Conservation (phyloP, 2,113 vertebrate species). For the Erinaceus europaeus region DNA sequence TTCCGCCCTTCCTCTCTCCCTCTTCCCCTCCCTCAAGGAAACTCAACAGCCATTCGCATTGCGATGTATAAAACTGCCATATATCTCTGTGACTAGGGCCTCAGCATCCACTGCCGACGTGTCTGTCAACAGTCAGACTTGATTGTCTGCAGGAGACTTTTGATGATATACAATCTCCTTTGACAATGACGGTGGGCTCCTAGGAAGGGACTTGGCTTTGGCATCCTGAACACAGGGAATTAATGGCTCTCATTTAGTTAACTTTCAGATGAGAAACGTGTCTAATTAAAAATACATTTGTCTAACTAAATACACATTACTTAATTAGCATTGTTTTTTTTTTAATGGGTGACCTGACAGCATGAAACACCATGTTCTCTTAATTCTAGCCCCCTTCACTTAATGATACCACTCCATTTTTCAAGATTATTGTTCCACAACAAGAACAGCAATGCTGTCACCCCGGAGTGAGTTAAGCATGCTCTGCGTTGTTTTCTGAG, state of each 20-base stretch:
- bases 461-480: not conserved
- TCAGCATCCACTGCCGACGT: not conserved
- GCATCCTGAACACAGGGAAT: not conserved
- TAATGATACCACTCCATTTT: too few relatives aligned
- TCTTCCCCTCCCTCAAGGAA: too few relatives aligned
- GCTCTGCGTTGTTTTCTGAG: not conserved
- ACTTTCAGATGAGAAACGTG: not conserved
- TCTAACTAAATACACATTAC: not conserved
- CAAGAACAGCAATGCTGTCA: not conserved
- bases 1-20: too few relatives aligned
- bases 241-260: not conserved
- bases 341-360: not conserved
- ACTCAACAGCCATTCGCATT: not conserved
- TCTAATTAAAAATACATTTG: not conserved
- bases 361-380: not conserved
- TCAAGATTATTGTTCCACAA: not conserved
- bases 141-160: not conserved
- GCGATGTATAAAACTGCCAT: too few relatives aligned
- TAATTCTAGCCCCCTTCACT: not conserved
- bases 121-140: not conserved
- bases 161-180: not conserved
- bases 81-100: not conserved
- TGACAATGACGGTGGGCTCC: not conserved
- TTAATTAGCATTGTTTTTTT: slow-evolving; percentile 36
- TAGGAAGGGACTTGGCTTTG: not conserved